Conservation (phyloP, 2,797 vertebrate genomes). For the Enteromius treurensis region DNA sequence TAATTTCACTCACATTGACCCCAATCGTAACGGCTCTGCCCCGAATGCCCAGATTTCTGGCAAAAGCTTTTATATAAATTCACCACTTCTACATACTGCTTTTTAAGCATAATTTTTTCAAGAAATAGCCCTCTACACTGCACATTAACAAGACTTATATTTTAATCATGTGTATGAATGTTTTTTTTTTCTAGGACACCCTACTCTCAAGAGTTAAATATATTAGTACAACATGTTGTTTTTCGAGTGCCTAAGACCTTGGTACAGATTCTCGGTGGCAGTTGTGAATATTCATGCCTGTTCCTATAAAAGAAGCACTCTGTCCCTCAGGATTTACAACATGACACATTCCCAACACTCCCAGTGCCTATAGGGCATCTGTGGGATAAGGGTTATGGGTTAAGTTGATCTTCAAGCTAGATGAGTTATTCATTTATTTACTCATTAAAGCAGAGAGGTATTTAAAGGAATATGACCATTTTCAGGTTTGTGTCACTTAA, state of each 20-base stretch:
- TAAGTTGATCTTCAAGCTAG: slow-evolving; percentile 22
- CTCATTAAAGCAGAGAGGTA: neutral
- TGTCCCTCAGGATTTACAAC: neutral
- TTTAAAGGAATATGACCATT: neutral
- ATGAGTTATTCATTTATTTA: neutral
- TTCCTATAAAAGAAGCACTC: slow-evolving; percentile 5
- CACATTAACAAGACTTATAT: neutral
- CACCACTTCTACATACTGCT: neutral
- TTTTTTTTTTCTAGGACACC: neutral
- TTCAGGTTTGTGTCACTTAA: neutral
- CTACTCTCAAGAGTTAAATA: neutral
- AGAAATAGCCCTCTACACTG: too few relatives aligned
- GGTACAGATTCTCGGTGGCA: neutral
- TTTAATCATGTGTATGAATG: neutral
- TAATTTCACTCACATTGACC: slow-evolving; percentile 18
- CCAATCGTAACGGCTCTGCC: neutral
- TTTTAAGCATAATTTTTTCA: neutral
- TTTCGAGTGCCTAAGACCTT: neutral
- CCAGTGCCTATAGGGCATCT: neutral
- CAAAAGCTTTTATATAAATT: neutral
- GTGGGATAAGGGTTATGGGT: neutral
- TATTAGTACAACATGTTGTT: neutral
- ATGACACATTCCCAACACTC: slow-evolving; percentile 10
- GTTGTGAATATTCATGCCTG: neutral
- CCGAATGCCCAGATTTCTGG: neutral